phyloP scores from a whole-genome alignment of 1,140 invertebrate species.

The Belonocnema kinseyi region DNA sequence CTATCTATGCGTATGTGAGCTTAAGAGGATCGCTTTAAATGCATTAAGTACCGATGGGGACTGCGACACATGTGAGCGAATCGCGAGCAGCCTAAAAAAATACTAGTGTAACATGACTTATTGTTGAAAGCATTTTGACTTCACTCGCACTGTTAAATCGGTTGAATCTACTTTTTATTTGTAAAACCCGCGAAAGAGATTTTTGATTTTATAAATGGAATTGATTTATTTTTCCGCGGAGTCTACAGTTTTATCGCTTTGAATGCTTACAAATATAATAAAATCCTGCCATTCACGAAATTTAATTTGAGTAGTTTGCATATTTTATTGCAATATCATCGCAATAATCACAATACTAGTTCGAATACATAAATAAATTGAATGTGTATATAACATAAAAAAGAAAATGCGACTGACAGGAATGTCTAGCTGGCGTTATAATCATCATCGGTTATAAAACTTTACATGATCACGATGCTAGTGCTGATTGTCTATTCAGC shows the following conservation, averaged over 20 bases:
- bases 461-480: too few species aligned
- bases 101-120: conserved; percentile 12
- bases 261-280: too few species aligned
- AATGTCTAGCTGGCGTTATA: too few species aligned
- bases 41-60: conserved; percentile 49
- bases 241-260: too few species aligned
- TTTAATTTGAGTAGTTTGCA: too few species aligned
- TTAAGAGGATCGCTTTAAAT: conserved; percentile 65
- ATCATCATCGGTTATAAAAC: too few species aligned
- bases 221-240: not conserved
- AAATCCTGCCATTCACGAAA: too few species aligned
- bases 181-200: not conserved
- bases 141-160: conserved; percentile 6
- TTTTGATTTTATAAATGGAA: not conserved
- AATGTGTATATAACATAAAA: too few species aligned
- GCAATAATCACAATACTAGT: too few species aligned
- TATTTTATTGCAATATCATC: too few species aligned
- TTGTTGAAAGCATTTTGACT: conserved; percentile 22
- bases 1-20: conserved; percentile 41
- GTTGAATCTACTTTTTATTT: not conserved
- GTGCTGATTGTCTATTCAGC: conserved; percentile 41
- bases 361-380: too few species aligned
- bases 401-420: too few species aligned
- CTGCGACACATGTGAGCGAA: conserved; percentile 10
- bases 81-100: conserved; percentile 20